Base-by-base conservation (phyloP, 2,888 invertebrate genomes). In the Netelia fuscicornis region DNA sequence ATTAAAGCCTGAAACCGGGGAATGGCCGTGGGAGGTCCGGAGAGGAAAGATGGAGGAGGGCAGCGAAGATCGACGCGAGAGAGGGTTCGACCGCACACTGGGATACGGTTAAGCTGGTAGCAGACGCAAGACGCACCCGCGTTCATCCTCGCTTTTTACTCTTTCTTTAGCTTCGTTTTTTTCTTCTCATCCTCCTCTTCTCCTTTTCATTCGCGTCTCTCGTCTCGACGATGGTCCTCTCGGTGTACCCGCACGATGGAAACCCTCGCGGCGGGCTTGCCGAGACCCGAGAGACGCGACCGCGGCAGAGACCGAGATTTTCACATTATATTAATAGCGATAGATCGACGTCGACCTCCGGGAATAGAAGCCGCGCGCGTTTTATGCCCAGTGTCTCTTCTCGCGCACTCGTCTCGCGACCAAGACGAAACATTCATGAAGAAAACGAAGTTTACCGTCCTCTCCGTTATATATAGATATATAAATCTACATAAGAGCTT, bases 281-380 rank as follows among this genome's bases (percentile, higher is more conserved):
- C 74, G 58, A 71, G 71, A 71, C 17, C 65, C 30, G 87, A 84
- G 86, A 79, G 77, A 71, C 78, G 77, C 83, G 85, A 82, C 52
- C 70, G 78, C 80, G 80, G 71, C 74, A 72, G 78, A 86, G 81
- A 86, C 77, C 77, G 80, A 83, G 71, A 86, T 83, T 86, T 78
- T 83, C 83, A 86, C 87, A 84, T 88, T 88, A 86, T 90, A 90
- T 90, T 90, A 89, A 90, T 90, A 90, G 89, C 86, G 74, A 86
- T 78, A 81, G 82, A 88, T 86, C 84, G 84, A 83, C 85, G 75
- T 85, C 81, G 85, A 83, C 86, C 85, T 81, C 79, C 84, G 82
- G 84, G 84, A 86, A 87, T 86, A 78, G 71, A 79, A 87, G 78
- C 82, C 84, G 72, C 62, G 58, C 13, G 13, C 54, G 54, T 17